Evolutionary conservation across 2,888 invertebrate species (phyloP), one percentile per base, ranked within the genome.

Genomic region (Parthenolecanium corni): DNA sequence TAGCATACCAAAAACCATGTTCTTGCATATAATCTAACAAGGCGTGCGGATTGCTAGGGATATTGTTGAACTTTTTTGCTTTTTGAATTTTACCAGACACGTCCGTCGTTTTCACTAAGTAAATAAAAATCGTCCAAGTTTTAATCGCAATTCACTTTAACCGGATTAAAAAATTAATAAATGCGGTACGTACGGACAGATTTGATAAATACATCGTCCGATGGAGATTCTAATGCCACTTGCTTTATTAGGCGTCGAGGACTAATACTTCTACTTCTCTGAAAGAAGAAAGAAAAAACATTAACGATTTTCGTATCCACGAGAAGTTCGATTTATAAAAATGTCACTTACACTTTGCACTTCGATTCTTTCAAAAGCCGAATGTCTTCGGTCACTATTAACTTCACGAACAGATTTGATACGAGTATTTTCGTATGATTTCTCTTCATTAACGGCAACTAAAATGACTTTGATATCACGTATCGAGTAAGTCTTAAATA

Each of bases 181-280:
- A 6, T 24, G 18, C n/a, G 21, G 20, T 49, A 49, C 14, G 21
- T 47, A 57, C 57, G 36, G 18, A 57, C 44, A 25, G 49, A 36
- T 49, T 61, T 61, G 5, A 36, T 49, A 16, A 61, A 61, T 1
- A 61, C 61, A 36, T 61, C 61, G 11, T 61, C 61, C 1, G 82
- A 16, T 83, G 83, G 61, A 67, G 84, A 83, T 66, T 77, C 75
- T 52, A 85, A 72, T n/a, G 84, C 84, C 24, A 82, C 81, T 73
- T 85, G 85, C 69, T 85, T 85, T 57, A 80, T 84, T 18, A 85
- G 73, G 65, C 80, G 77, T 64, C 84, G 75, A 2, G 84, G 84
- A 67, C 84, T 84, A 54, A 49, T 61, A 24, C 79, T 76, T 3
- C 79, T 79, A 62, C 70, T 70, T 44, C 70, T 66, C 68, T 70